These are phyloP conservation scores for Sphecodes monilicornis DNA, from an alignment of 2,888 invertebrate genomes.

Conservation along the genomic window DNA sequence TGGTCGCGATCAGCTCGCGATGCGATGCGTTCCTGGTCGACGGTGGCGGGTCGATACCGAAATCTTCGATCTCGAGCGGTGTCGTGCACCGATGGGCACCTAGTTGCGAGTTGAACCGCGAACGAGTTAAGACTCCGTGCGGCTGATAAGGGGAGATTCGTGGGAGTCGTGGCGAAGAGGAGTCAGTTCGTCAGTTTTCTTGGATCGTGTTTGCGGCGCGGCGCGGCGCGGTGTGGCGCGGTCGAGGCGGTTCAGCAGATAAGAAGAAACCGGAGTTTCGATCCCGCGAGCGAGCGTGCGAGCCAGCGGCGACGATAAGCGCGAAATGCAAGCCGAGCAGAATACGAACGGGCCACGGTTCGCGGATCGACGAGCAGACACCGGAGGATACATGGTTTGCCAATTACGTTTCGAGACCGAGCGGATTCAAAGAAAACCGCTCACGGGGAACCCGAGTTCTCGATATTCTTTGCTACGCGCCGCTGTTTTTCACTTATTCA, in stretches of 20 bases:
- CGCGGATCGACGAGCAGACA: conserved; percentile 8
- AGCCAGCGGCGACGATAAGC: conserved; percentile 40
- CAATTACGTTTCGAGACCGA: conserved; percentile 24
- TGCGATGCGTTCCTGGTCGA: neutral
- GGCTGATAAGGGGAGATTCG: conserved; percentile 31
- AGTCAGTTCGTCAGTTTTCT: conserved; percentile 54
- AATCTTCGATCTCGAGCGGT: conserved; percentile 39
- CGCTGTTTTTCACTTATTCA: conserved; percentile 2
- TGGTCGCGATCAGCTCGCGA: conserved; percentile 31
- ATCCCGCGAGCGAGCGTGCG: conserved; percentile 24
- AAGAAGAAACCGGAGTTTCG: conserved; percentile 42
- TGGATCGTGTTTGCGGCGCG: conserved; percentile 44
- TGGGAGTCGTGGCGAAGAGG: neutral
- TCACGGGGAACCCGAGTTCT: neutral
- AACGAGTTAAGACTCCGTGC: conserved; percentile 28
- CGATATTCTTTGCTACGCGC: conserved; percentile 11
- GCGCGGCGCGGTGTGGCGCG: neutral
- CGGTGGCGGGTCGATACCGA: conserved; percentile 19
- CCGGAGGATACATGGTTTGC: conserved; percentile 37
- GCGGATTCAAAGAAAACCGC: conserved; percentile 26
- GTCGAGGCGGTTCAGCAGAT: conserved; percentile 30
- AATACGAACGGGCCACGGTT: conserved; percentile 22
- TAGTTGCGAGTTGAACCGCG: conserved; percentile 44
- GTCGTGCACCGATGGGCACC: conserved; percentile 27
- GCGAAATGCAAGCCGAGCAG: conserved; percentile 35